Evolutionary conservation across 30 jellyfish, hydroid and myxozoan genomes (phyloP).

Genomic region (Aurelia aurita): DNA sequence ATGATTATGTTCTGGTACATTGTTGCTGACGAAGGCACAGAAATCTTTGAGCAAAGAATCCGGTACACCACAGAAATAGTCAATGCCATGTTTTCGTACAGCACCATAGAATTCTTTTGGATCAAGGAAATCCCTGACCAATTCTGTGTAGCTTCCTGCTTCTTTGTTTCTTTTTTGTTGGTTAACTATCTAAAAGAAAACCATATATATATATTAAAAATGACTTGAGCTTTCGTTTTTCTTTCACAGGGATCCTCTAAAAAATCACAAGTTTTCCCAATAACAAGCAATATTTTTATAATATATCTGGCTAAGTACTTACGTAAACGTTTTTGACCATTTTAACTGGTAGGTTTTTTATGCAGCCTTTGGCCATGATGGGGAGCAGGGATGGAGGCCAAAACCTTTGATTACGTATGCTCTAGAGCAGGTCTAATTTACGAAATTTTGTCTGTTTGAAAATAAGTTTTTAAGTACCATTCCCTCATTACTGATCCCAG

Average conservation of each 20-base stretch:
- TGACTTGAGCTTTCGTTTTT: not conserved
- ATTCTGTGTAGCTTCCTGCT: slow-evolving; percentile 96
- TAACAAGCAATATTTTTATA: not conserved
- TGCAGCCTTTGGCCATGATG: too few species aligned
- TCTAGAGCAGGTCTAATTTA: too few species aligned
- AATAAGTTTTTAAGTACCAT: too few species aligned
- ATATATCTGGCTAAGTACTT: too few species aligned
- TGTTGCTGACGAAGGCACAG: slow-evolving; percentile 96
- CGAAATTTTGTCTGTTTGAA: too few species aligned
- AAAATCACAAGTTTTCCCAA: not conserved
- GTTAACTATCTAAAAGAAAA: slow-evolving; percentile 61
- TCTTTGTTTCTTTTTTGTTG: slow-evolving; percentile 91
- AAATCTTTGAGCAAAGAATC: slow-evolving; percentile 94
- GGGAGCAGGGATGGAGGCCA: too few species aligned
- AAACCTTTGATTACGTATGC: too few species aligned
- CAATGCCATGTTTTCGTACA: slow-evolving; percentile 95
- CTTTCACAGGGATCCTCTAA: not conserved
- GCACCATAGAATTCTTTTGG: slow-evolving; percentile 94
- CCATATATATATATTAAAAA: not conserved
- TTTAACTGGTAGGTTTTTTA: not conserved
- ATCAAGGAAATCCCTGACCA: slow-evolving; percentile 93
- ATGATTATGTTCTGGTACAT: slow-evolving; percentile 84
- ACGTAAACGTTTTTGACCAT: not conserved
- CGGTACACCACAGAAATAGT: slow-evolving; percentile 97
- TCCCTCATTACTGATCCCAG: too few species aligned